Base-by-base conservation (phyloP, 1,140 invertebrate species). In the Belonocnema kinseyi region DNA sequence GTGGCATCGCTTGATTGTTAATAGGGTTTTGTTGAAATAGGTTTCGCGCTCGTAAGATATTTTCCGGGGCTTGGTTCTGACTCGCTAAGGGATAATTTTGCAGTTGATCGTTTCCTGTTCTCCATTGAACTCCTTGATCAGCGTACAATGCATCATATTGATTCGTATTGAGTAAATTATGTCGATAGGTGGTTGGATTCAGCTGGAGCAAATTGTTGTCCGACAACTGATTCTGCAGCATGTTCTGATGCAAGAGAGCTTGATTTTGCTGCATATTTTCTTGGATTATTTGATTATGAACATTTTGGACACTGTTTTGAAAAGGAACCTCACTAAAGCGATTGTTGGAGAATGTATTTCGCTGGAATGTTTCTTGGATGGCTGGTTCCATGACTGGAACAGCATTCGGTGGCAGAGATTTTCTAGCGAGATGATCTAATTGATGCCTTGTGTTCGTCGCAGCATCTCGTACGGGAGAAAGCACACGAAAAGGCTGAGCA, bases 211-310 rank as follows among this genome's bases (percentile, higher is more conserved):
- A 46, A 70, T 86, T 88, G 17, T 85, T 87, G n/a, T 86, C 85
- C 11, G 84, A 19, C 10, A 86, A 17, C 21, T 84, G 87, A 86
- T 89, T 90, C 73, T 86, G 88, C 12, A 88, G 58, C 2, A 88
- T 51, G 72, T 87, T 90, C 51, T 89, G 88, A 53, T 89, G 87
- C 1, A 85, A 58, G 14, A 87, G 21, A 1, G 84, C 87, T 75
- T 90, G 88, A 77, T 90, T 84, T 40, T 90, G 90, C 12, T 91
- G 90, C 91, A 91, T 92, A 58, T 91, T 91, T 58, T 92, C 90
- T 71, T 92, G 91, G 19, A 92, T 92, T 74, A 91, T 91, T 50
- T 91, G 90, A 85, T 92, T 92, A 33, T 91, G 89, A 6, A 92
- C 91, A 76, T 92, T 91, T 79, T 92, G 90, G 5, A 91, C 91